phyloP scores from a whole-genome alignment of 2,888 invertebrate genomes.

The Lithophane ornitopus region DNA sequence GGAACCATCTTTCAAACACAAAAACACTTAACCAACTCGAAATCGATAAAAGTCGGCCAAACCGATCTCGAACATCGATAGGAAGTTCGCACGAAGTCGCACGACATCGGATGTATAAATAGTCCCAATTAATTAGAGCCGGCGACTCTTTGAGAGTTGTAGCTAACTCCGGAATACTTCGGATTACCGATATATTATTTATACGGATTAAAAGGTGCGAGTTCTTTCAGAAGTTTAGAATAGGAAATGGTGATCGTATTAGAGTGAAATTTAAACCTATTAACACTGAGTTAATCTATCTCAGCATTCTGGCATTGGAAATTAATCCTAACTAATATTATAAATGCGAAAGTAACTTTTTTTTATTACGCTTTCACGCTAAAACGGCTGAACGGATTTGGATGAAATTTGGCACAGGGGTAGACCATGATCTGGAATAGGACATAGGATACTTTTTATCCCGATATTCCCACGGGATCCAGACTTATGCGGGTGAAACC shows the following conservation, averaged over 20 bases:
- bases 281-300: neutral
- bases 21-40: neutral
- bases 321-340: too few species aligned
- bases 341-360: too few species aligned
- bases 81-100: constrained; percentile 37
- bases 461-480: too few species aligned
- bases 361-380: too few species aligned
- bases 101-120: constrained; percentile 44
- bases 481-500: too few species aligned
- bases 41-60: constrained; percentile 3
- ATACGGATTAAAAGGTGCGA: constrained; percentile 19
- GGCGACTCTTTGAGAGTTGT: constrained; percentile 44
- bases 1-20: neutral
- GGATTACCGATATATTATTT: constrained; percentile 40
- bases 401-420: too few species aligned
- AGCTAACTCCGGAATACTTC: constrained; percentile 20
- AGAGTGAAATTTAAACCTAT: neutral
- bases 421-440: too few species aligned
- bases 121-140: constrained; percentile 59
- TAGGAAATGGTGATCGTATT: neutral
- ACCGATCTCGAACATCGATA: constrained; percentile 24
- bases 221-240: neutral
- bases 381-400: too few species aligned
- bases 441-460: too few species aligned
- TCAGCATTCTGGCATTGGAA: neutral